Base-by-base conservation (phyloP, 2,888 invertebrate genomes). In the Hemistola chrysoprasaria region DNA sequence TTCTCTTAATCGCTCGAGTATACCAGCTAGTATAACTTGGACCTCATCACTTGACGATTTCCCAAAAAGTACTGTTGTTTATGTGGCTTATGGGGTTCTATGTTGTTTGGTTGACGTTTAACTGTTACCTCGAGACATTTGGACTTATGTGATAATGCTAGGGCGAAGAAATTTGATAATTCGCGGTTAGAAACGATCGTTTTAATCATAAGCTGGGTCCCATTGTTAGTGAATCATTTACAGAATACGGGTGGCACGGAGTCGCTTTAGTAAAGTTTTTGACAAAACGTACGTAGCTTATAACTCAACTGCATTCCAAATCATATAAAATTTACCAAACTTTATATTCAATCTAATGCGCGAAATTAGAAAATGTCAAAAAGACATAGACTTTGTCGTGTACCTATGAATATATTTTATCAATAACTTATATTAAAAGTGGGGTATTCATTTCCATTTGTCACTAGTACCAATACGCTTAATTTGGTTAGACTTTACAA, bases 91-190 rank as follows among this genome's bases (percentile, higher is more conserved):
- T 69, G 62, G 59, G 50, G 67, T 23, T 52, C 67, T 43, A 38
- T 25, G 51, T 39, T 38, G 31, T 25, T 20, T 71, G 74, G 76
- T 53, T 56, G 53, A 53, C 56, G 31, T 46, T 58, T 67, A 69
- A 72, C 71, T 70, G 75, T 69, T 74, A 73, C 67, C 74, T 57
- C 73, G 71, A 85, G 84, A 87, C 83, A 85, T 83, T 85, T 82
- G 82, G 82, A 83, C 83, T 81, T 83, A 84, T 86, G 81, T 83
- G 85, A 83, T 87, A 86, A 86, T 86, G 58, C 77, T 83, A 85
- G 82, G 83, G 83, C 77, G 70, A 79, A 67, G 84, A 86, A 85
- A 87, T 87, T 86, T 83, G 87, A 87, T 88, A 87, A 88, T 88
- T 82, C 81, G 77, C 78, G 84, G 87, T 85, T 86, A 78, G 77